Evolutionary conservation across 1,140 invertebrate genomes (phyloP), one percentile per base, ranked within the genome.

Genomic region (Drosophila nebulosa): DNA sequence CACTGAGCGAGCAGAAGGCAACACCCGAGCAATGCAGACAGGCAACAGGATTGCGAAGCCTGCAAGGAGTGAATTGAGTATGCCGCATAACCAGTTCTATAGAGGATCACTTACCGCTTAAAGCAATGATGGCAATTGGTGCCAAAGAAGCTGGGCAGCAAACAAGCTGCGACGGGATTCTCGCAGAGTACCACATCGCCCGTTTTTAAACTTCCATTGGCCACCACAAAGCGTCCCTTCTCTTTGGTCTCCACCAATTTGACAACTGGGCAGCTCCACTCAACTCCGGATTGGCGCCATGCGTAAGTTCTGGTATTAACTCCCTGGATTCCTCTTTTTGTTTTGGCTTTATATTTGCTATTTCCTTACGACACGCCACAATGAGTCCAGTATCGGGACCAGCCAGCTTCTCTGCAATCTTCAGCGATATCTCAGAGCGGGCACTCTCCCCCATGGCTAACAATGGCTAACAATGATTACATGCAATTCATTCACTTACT

Each of bases 41-140:
- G 42, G 96, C 95, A 10, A 96, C 88, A 0, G 95, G 94, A 1
- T 94, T 93, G 73, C 91, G 90, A 6, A 95, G 69, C 71, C 93
- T 95, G 74, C 16, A 7, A 2, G 1, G 75, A 86, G 12, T 3
- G 1, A n/a, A 1, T 0, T 1, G 0, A 10, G 10, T 12, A 22
- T 58, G 26, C 27, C 9, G 0, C 0, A 35, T 32, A 0, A n/a
- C n/a, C n/a, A n/a, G n/a, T n/a, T n/a, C n/a, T n/a, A n/a, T n/a
- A 27, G 1, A 1, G 0, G 0, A 7, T 7, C 5, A 64, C 60
- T 56, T 9, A 95, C 95, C 95, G 93, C 69, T 93, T 91, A 76
- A 97, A 96, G 90, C 97, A 98, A 80, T 97, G 94, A 65, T 96
- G 94, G 88, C 97, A 98, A 90, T 97, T 95, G 5, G 94, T 95